Evolutionary conservation across 2,888 invertebrate species (phyloP), one percentile per base, ranked within the genome.

Genomic region (Macrosiphum euphorbiae): DNA sequence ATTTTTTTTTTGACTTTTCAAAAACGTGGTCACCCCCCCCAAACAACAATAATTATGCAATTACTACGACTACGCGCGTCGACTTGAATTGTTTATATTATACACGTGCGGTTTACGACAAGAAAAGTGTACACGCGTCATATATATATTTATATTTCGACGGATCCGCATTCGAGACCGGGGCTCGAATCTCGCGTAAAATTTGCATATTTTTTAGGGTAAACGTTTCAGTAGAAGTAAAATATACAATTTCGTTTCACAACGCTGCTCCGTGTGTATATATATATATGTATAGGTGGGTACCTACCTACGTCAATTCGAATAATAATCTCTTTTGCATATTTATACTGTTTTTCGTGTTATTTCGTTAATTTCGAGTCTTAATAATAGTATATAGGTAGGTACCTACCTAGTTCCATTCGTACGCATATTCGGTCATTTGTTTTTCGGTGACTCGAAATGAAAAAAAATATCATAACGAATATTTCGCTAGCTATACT

Each of bases 91-190:
- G 35, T 78, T 35, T 78, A 41, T 78, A 78, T 35, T 41, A 78
- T 78, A 78, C 78, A 78, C 78, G 78, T 78, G 78, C 78, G 78
- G 78, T 78, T 78, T 78, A 78, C 78, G 78, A 78, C 78, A 78
- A 78, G 78, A 78, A 78, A 78, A 78, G 78, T 78, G 16, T 35
- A 78, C 67, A 78, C 78, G 35, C 78, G 78, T 11, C 28, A 35
- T 35, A 35, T 67, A 67, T n/a, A 35, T 35, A 67, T 35, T 1
- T 67, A 61, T 61, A 61, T 61, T 61, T n/a, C n/a, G 1, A 67
- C n/a, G 20, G 35, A 78, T 78, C 20, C 20, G 78, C 20, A 78
- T 78, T 78, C 78, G 78, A 78, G 35, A 78, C 78, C 78, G 8
- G 78, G 78, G 20, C 35, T 78, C 20, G 78, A 41, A 78, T 41